Conservation (phyloP, 2,888 invertebrate genomes). For the Heteromyza rotundicornis region DNA sequence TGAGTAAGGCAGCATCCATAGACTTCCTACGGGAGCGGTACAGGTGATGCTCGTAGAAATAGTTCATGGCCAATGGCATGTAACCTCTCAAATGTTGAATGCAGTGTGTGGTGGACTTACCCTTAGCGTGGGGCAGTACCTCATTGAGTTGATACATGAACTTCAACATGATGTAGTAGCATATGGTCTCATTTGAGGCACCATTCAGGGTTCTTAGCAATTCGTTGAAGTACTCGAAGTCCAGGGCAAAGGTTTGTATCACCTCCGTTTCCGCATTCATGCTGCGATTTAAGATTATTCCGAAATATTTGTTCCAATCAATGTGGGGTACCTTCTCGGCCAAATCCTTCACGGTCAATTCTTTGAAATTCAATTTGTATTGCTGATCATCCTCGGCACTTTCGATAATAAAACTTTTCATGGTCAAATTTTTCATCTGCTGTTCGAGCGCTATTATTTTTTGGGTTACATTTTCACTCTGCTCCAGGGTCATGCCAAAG, state of each 20-base stretch:
- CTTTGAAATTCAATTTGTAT: slow-evolving; percentile 17
- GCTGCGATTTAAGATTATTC: slow-evolving; percentile 25
- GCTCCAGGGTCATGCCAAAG: slow-evolving; percentile 41
- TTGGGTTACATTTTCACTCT: slow-evolving; percentile 31
- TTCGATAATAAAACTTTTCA: slow-evolving; percentile 15
- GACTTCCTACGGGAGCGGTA: slow-evolving; percentile 33
- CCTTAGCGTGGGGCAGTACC: slow-evolving; percentile 35
- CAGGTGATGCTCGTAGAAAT: slow-evolving; percentile 40
- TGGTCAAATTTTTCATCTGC: slow-evolving; percentile 35
- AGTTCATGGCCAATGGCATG: slow-evolving; percentile 48
- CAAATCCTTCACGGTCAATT: slow-evolving; percentile 36
- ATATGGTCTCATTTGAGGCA: slow-evolving; percentile 47
- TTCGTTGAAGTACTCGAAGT: slow-evolving; percentile 35
- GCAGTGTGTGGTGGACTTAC: slow-evolving; percentile 30
- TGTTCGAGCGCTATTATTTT: slow-evolving; percentile 40
- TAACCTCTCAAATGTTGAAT: slow-evolving; percentile 42
- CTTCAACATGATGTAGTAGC: slow-evolving; percentile 50
- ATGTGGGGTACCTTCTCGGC: slow-evolving; percentile 35
- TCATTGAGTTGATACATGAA: slow-evolving; percentile 40
- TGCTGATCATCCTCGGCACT: slow-evolving; percentile 8
- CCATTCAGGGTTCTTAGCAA: slow-evolving; percentile 30
- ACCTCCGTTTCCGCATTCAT: slow-evolving; percentile 22
- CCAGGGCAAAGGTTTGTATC: slow-evolving; percentile 38
- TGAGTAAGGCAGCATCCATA: slow-evolving; percentile 36
- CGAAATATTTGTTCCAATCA: slow-evolving; percentile 44